Base-by-base conservation (phyloP, 1,140 invertebrate species). In the Zaprionus gabonicus region DNA sequence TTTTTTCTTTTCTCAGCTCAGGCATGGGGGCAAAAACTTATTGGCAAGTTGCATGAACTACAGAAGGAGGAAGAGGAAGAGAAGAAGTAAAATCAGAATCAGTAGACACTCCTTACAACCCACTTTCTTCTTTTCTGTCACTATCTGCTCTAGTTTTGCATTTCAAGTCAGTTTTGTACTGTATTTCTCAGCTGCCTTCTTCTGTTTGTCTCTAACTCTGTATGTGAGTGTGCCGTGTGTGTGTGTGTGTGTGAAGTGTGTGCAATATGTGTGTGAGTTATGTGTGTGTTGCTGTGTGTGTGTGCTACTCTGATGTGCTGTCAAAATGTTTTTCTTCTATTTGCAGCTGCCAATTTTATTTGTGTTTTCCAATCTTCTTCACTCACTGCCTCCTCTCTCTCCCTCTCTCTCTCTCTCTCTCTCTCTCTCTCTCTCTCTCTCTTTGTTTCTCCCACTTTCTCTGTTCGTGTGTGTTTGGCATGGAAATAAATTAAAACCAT, bases 401-500 rank as follows among this genome's bases (percentile, higher is more conserved):
- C 46, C 1, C 9, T 4, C 17, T 49, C 23, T 25, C 0, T 25
- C 3, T 23, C 27, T 7, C n/a, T 9, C 4, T 13, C 3, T 58
- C 4, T 49, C 46, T 1, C 9, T 4, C 17, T 49, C 20, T 25
- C 0, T 31, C 17, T 1, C n/a, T 4, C 4, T 1, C 9, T 41
- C 2, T 41, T 5, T 17, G 23, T 23, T 0, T 31, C n/a, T 3
- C n/a, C 3, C 4, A 2, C 9, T 59, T 4, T 41, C 12, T 17
- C 15, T 46, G 13, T 58, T n/a, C 12, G 15, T 25, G n/a, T 51
- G 28, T 27, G 28, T 58, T 12, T 63, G 15, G 17, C 58, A 71
- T 49, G n/a, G 20, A 66, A 71, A 71, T 71, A 66, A 58, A 71
- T 66, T 34, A 58, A 71, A 65, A 49, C 28, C 38, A 65, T 58